Conservation (phyloP, 1,140 invertebrate species). For the Papilio polyxenes region DNA sequence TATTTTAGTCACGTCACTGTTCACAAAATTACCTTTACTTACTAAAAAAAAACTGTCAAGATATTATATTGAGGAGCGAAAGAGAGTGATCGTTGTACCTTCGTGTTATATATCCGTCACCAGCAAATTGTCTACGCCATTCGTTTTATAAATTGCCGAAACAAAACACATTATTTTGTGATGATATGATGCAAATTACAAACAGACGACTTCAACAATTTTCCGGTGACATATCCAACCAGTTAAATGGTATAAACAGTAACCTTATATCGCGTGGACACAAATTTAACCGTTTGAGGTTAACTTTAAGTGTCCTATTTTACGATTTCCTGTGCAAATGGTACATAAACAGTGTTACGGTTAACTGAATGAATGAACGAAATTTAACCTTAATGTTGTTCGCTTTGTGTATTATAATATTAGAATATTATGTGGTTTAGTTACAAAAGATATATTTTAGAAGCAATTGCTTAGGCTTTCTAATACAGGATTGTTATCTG, state of each 20-base stretch:
- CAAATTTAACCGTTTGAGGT: neutral
- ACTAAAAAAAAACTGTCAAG: too few species aligned
- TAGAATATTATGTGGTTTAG: neutral
- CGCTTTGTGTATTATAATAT: conserved; percentile 4
- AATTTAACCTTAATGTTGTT: neutral
- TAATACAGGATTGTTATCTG: neutral
- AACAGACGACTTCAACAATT: neutral
- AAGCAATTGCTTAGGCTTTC: conserved; percentile 7
- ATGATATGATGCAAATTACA: neutral
- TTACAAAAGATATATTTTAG: neutral
- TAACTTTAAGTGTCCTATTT: conserved; percentile 11
- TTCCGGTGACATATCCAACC: neutral
- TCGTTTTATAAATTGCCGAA: neutral
- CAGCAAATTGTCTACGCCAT: neutral
- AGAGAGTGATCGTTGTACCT: neutral
- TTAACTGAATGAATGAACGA: conserved; percentile 18
- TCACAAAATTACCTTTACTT: too few species aligned
- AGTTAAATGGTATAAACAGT: conserved; percentile 3
- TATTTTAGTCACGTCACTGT: too few species aligned
- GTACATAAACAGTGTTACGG: neutral
- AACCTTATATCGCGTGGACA: neutral
- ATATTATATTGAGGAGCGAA: too few species aligned
- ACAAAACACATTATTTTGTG: neutral
- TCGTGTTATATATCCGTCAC: neutral
- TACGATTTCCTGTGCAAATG: conserved; percentile 20